phyloP scores from a whole-genome alignment of 2,113 vertebrate genomes.

The Cnemophilus loriae region DNA sequence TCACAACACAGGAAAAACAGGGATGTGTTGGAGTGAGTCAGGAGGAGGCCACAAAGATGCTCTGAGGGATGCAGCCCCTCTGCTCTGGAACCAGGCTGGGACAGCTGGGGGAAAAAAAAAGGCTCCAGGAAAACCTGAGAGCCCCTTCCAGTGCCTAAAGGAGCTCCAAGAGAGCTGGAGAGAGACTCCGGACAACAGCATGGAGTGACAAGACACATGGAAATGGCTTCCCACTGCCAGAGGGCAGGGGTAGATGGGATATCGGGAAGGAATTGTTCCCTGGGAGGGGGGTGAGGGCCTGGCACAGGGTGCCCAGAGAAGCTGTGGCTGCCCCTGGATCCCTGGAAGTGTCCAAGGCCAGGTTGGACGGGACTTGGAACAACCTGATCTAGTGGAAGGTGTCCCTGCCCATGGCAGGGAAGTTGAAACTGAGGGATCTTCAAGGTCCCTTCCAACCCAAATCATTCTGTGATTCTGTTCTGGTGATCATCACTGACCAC shows the following conservation, averaged over 20 bases:
- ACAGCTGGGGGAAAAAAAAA: background rate
- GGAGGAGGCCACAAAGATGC: background rate
- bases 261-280: background rate
- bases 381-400: background rate
- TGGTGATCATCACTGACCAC: background rate
- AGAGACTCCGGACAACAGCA: background rate
- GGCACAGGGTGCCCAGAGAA: background rate
- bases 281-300: background rate
- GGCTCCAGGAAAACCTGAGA: background rate
- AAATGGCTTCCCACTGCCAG: background rate
- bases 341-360: background rate
- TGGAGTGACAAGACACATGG: background rate
- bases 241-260: no score
- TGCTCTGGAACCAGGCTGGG: background rate
- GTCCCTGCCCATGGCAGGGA: background rate
- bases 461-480: background rate
- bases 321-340: background rate
- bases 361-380: rapidly evolving
- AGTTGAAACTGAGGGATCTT: background rate
- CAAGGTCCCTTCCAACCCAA: background rate
- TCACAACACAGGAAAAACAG: background rate
- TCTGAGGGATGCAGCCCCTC: rapidly evolving
- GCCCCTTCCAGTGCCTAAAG: background rate
- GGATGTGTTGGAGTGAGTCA: background rate
- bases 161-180: background rate